Evolutionary conservation across 1,140 invertebrate species (phyloP).

Genomic region (Apocrypta bakeri): DNA sequence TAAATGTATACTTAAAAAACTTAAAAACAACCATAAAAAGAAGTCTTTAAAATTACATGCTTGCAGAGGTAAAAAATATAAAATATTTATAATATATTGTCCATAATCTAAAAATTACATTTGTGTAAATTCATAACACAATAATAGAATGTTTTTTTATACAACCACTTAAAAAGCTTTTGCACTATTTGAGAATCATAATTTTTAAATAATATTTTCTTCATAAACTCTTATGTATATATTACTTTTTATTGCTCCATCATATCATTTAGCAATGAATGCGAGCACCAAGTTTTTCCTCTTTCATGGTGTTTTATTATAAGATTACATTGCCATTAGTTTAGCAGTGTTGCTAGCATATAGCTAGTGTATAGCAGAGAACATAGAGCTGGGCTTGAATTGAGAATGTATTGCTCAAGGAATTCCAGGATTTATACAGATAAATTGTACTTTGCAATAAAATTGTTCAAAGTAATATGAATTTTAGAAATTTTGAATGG

Average conservation of each 20-base stretch:
- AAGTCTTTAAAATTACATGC: slow-evolving; percentile 22
- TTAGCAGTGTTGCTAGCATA: too few relatives aligned
- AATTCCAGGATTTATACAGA: too few relatives aligned
- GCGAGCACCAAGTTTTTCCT: slow-evolving; percentile 14
- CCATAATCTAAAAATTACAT: slow-evolving; percentile 26
- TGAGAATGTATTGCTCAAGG: neutral
- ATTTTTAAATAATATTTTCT: neutral
- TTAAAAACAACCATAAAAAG: slow-evolving; percentile 17
- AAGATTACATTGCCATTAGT: neutral
- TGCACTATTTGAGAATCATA: neutral
- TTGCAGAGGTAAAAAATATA: slow-evolving; percentile 30
- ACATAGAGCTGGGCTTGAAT: slow-evolving; percentile 5
- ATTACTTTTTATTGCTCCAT: slow-evolving; percentile 35
- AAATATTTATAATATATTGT: slow-evolving; percentile 23
- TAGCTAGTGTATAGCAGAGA: slow-evolving; percentile 21
- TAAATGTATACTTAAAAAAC: neutral
- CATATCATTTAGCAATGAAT: neutral
- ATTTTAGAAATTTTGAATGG: too few relatives aligned
- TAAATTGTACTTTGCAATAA: neutral
- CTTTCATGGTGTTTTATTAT: neutral
- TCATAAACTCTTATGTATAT: neutral
- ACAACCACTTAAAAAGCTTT: slow-evolving; percentile 2
- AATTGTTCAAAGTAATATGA: too few relatives aligned
- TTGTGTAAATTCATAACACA: slow-evolving; percentile 7
- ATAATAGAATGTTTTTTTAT: slow-evolving; percentile 11